Base-by-base conservation (phyloP, 2,797 vertebrate species). In the Sciurus vulgaris region DNA sequence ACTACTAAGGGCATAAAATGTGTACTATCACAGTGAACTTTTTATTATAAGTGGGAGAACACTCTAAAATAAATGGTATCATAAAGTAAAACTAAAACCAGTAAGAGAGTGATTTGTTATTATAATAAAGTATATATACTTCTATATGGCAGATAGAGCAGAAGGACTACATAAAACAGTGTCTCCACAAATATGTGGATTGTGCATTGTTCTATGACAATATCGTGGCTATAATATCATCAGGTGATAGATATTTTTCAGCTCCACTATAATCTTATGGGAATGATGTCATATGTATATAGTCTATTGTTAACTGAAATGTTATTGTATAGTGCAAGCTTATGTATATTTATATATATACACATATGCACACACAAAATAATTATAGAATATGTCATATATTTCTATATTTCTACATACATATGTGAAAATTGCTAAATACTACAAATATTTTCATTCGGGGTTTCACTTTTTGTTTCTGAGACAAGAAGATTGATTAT, bases 341-440 rank as follows among this genome's bases (percentile, higher is more conserved):
- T 81, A 1, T 65, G 20, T 49, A n/a, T 22, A 18, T 47, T 22
- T 47, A 51, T 24, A 86, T 1, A 79, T 0, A 89, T 5, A 35
- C 0, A 47, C 1, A 35, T 10, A 61, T 13, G n/a, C 2, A 86
- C 2, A 81, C 0, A 89, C 10, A 38, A 84, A 77, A 67, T 77
- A 84, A 77, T 70, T 84, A 54, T 86, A 79, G 85, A 47, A 59
- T 81, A 15, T 41, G 41, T 30, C 0, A 35, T 13, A 30, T 72
- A 63, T 69, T 81, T 95, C 79, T 89, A 63, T 49, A 49, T 88
- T 69, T 82, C 38, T 59, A 61, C 73, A 87, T 93, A 44, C 47
- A 0, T 38, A 0, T 35, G 11, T 83, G 41, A 86, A 89, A 89
- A 69, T 73, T 93, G 9, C 72, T 83, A 77, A 61, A 72, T 82